These are phyloP conservation scores for Aphidius gifuensis DNA, from an alignment of 1,140 invertebrate species.

Conservation along the genomic window DNA sequence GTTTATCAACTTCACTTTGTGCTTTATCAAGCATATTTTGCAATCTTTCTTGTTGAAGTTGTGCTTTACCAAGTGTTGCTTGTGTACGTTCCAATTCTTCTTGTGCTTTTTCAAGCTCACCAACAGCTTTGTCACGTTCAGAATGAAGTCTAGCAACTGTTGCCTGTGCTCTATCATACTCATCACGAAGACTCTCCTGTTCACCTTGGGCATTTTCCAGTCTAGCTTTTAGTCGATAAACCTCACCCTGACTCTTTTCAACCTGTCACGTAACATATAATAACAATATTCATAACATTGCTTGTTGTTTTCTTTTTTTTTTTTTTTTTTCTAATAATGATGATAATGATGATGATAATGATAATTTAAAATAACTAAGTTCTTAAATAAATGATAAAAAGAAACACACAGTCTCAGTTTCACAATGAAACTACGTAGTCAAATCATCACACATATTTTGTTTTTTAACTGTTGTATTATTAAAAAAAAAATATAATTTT, in stretches of 20 bases:
- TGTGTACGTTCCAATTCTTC: conserved; percentile 88
- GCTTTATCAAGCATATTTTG: conserved; percentile 84
- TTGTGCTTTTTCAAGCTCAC: conserved; percentile 83
- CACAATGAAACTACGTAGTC: too few species aligned
- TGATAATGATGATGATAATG: too few species aligned
- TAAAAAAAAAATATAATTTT: too few species aligned
- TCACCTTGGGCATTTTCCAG: conserved; percentile 92
- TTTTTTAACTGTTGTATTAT: too few species aligned
- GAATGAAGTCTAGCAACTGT: conserved; percentile 77
- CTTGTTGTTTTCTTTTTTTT: too few species aligned
- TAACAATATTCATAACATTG: too few species aligned
- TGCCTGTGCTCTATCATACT: conserved; percentile 77
- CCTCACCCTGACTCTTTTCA: conserved; percentile 91
- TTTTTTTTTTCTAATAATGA: too few species aligned
- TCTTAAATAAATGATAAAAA: too few species aligned
- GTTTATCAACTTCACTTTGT: conserved; percentile 85
- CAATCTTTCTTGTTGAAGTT: conserved; percentile 85
- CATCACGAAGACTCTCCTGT: conserved; percentile 86
- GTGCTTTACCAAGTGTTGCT: conserved; percentile 82
- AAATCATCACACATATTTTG: too few species aligned
- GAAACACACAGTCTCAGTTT: too few species aligned
- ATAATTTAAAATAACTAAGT: too few species aligned
- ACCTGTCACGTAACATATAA: conserved; percentile 40
- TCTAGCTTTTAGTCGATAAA: conserved; percentile 88
- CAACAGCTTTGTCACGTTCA: conserved; percentile 81